These are phyloP conservation scores for Chinchilla lanigera DNA, from an alignment of 2,113 vertebrate genomes.

Conservation along the genomic window DNA sequence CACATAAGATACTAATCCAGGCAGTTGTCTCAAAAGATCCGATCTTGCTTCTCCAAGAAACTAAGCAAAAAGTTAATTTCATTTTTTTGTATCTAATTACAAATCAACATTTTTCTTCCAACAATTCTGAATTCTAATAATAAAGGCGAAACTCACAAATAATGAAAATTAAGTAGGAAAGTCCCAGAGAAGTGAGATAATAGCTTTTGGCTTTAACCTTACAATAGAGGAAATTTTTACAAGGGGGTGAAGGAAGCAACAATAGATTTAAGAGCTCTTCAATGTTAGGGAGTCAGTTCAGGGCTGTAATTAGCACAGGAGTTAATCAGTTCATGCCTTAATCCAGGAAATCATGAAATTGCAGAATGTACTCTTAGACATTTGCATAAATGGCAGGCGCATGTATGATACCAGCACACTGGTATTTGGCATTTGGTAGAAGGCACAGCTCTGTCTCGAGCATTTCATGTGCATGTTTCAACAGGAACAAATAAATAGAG, in stretches of 20 bases:
- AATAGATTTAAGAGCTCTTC: not conserved
- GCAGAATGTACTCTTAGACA: not conserved
- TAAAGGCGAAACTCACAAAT: conserved; percentile 25
- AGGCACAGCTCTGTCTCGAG: not conserved
- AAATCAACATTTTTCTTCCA: conserved; percentile 25
- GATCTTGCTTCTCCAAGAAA: not conserved
- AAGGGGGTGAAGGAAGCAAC: conserved; percentile 20
- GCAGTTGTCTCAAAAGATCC: not conserved
- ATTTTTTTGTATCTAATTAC: not conserved
- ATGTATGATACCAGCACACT: not conserved
- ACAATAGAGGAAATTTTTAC: conserved; percentile 45
- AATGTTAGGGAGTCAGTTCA: not conserved
- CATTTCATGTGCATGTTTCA: not conserved
- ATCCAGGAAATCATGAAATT: conserved; percentile 58
- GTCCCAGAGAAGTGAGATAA: not conserved
- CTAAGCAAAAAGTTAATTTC: not conserved
- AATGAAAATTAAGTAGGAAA: conserved; percentile 47
- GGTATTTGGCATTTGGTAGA: conserved; percentile 1
- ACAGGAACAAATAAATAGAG: not conserved
- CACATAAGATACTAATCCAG: not conserved
- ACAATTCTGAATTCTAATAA: not conserved
- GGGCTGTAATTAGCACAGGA: not conserved
- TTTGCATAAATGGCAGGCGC: not conserved
- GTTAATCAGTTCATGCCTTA: not conserved
- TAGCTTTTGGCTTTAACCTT: not conserved